phyloP scores from a whole-genome alignment of 2,797 vertebrate species.

The Stomatorhinus walkeri region DNA sequence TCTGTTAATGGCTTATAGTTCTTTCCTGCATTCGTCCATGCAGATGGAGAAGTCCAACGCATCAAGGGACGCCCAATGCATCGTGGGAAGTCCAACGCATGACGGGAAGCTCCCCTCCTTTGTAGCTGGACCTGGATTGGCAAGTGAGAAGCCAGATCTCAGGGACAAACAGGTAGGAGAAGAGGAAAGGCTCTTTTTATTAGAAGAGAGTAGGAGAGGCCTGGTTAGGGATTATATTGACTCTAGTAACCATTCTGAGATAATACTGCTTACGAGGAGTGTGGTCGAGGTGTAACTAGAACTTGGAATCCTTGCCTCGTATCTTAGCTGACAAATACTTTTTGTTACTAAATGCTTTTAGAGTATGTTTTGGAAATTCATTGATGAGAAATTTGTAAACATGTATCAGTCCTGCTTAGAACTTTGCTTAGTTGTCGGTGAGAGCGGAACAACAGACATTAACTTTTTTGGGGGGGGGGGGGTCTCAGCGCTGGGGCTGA shows the following conservation, averaged over 20 bases:
- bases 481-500: no score
- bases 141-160: not conserved
- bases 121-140: not conserved
- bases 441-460: not conserved
- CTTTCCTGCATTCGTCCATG: slow-evolving; percentile 38
- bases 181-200: not conserved
- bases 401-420: not conserved
- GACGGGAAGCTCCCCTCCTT: not conserved
- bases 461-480: not conserved
- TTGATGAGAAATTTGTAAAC: not conserved
- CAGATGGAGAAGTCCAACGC: slow-evolving; percentile 13
- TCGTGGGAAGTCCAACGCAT: not conserved
- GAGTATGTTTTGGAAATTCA: not conserved
- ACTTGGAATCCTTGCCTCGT: not conserved
- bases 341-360: not conserved
- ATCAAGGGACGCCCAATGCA: not conserved
- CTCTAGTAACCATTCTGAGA: not conserved
- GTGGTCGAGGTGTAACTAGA: not conserved
- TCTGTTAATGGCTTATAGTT: slow-evolving; percentile 67
- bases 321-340: not conserved
- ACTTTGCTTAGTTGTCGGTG: not conserved
- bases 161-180: not conserved
- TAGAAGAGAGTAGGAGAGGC: not conserved
- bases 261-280: not conserved
- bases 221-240: not conserved